These are phyloP conservation scores for Labrus mixtus DNA, from an alignment of 2,113 vertebrate species.

Conservation along the genomic window DNA sequence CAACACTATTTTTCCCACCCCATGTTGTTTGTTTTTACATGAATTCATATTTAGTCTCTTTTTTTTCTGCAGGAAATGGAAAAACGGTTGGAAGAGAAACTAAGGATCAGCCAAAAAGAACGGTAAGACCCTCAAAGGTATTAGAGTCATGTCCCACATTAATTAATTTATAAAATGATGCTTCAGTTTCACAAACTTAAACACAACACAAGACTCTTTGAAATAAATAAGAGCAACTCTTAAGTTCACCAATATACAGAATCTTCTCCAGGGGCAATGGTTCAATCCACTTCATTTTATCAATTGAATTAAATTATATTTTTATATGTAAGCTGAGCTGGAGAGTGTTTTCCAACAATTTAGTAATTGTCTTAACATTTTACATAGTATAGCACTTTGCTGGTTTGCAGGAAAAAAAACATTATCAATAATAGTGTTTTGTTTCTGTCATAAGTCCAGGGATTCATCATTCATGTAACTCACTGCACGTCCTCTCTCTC, in stretches of 20 bases:
- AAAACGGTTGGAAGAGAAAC: conserved; percentile 94
- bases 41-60: conserved; percentile 36
- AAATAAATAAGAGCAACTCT: not conserved
- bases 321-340: not conserved
- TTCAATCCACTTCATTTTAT: not conserved
- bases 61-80: conserved; percentile 92
- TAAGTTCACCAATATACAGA: not conserved
- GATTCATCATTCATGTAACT: not conserved
- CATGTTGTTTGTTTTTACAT: conserved; percentile 38
- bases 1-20: not conserved
- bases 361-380: not conserved
- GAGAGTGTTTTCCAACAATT: not conserved
- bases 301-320: too few species aligned
- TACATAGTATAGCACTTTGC: not conserved
- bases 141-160: not conserved
- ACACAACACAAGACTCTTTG: not conserved
- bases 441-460: not conserved
- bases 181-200: not conserved
- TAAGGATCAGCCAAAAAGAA: conserved; percentile 94
- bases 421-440: not conserved
- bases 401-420: not conserved
- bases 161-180: not conserved
- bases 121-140: conserved; percentile 82
- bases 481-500: too few species aligned
- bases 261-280: not conserved